Percentiles rank a stretch among this genome's conserved stretches.
Evolutionary conservation across 35 echinoderm and acorn worm species (phyloP).

Genomic region (Hemicentrotus pulcherrimus): DNA sequence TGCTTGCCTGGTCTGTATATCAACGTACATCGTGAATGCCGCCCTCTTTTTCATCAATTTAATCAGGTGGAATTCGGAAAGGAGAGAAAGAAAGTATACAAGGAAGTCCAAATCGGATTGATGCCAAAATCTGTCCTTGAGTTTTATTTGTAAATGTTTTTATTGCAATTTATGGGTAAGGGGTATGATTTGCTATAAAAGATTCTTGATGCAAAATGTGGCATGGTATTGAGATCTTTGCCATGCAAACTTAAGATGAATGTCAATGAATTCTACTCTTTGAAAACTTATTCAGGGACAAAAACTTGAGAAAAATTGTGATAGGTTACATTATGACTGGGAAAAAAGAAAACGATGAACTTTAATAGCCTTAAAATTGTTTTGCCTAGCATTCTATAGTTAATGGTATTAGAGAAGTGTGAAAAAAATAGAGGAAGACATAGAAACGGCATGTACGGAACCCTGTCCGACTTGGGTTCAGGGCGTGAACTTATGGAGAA

Average conservation of each 20-base stretch:
- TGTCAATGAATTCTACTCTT: background rate
- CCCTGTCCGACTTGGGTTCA: no score
- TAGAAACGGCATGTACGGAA: no score
- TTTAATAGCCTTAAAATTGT: no score
- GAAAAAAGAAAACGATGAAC: no score
- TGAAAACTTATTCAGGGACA: background rate
- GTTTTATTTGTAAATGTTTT: conserved; percentile 4
- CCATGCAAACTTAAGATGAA: background rate
- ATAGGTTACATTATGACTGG: no score
- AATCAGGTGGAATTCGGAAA: conserved; percentile 61
- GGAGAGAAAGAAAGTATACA: conserved; percentile 28
- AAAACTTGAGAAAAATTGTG: no score
- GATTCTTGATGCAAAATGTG: background rate
- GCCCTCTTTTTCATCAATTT: conserved; percentile 72
- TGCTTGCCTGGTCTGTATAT: conserved; percentile 87
- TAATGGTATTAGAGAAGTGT: no score
- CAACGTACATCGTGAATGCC: conserved; percentile 86
- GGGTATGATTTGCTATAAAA: background rate
- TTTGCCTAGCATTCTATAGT: no score
- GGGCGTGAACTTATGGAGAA: no score
- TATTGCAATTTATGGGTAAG: background rate
- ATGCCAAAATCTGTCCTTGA: background rate
- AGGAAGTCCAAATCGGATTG: conserved; percentile 16
- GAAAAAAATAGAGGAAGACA: no score
- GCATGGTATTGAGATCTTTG: background rate